These are phyloP conservation scores for Chauna torquata DNA, from an alignment of 2,113 vertebrate genomes.

Conservation along the genomic window DNA sequence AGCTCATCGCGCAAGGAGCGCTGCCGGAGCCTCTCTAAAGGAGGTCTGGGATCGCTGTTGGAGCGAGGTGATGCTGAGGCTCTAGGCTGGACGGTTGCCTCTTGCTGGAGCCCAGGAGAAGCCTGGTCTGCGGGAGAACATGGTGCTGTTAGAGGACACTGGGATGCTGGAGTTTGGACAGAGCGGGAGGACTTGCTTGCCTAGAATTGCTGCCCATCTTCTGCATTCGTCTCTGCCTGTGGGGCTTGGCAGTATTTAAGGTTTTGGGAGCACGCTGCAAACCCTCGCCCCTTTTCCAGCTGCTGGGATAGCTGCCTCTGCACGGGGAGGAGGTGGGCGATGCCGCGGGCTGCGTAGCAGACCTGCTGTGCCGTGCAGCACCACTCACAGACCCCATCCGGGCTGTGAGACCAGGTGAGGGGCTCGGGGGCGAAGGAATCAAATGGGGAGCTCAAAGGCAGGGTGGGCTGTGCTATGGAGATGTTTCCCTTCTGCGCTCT, in stretches of 20 bases:
- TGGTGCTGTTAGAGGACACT: fast-evolving
- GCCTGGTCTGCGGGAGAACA: too few species aligned
- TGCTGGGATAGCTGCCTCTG: not conserved
- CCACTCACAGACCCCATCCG: too few species aligned
- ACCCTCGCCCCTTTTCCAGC: not conserved
- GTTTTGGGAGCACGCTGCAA: not conserved
- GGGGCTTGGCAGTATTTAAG: not conserved
- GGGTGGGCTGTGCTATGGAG: fast-evolving
- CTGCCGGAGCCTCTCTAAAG: not conserved
- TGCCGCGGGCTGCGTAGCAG: fast-evolving
- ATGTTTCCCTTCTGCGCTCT: not conserved
- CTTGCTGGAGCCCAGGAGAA: not conserved
- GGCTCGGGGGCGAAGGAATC: not conserved
- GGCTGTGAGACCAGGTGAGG: not conserved
- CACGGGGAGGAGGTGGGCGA: fast-evolving
- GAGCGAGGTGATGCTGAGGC: not conserved
- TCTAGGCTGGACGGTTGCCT: not conserved
- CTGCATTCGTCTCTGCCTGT: fast-evolving
- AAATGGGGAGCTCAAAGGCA: fast-evolving
- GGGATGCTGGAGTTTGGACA: not conserved
- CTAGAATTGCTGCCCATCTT: not conserved
- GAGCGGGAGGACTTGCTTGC: fast-evolving
- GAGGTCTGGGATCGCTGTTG: not conserved
- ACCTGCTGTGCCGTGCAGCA: too few species aligned
- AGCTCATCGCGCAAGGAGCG: fast-evolving